Percentiles rank a stretch among this genome's conserved stretches.
Evolutionary conservation across 2,888 invertebrate genomes (phyloP).

Genomic region (Alloscopus bannaensis): DNA sequence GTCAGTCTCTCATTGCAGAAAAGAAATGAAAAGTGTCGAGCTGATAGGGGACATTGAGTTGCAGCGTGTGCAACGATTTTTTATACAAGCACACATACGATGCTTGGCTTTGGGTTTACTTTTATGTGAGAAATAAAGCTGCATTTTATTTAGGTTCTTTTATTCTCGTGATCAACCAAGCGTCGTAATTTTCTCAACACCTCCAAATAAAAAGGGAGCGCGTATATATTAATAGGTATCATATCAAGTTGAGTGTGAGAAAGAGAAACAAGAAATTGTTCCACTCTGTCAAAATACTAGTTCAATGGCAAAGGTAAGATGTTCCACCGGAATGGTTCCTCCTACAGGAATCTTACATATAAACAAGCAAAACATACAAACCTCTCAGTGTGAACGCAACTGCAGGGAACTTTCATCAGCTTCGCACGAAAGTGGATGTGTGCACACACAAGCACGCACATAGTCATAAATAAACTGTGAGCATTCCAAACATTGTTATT

Average conservation of each 20-base stretch:
- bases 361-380: no score
- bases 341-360: neutral
- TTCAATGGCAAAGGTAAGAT: conserved; percentile 68
- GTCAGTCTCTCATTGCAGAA: neutral
- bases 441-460: conserved; percentile 21
- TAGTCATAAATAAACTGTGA: no score
- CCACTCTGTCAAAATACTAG: conserved; percentile 60
- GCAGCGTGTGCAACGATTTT: conserved; percentile 1
- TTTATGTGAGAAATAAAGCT: conserved; percentile 9
- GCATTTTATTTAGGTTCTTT: conserved; percentile 43
- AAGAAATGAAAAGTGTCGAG: neutral
- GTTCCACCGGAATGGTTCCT: conserved; percentile 57
- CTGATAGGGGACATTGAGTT: neutral
- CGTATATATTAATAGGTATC: no score
- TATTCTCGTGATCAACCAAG: conserved; percentile 62
- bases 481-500: conserved; percentile 36
- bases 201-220: conserved; percentile 26
- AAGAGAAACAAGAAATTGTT: conserved; percentile 33
- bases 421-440: conserved; percentile 18
- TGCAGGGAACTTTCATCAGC: no score
- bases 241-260: neutral
- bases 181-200: conserved; percentile 39
- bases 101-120: no score
- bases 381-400: no score
- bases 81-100: neutral